These are phyloP conservation scores for Alethe castanea DNA, from an alignment of 2,113 vertebrate species.

Conservation along the genomic window DNA sequence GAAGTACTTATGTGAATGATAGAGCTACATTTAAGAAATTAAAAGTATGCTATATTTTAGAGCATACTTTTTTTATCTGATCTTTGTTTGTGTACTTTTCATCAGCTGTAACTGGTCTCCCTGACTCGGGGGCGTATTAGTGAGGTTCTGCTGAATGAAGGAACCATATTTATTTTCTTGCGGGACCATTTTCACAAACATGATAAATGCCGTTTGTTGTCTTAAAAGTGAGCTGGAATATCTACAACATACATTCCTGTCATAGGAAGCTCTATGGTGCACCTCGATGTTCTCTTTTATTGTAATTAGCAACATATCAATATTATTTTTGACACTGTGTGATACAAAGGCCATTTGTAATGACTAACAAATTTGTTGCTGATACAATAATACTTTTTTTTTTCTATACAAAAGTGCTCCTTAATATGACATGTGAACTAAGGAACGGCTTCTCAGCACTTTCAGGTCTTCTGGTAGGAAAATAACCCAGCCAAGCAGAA, in stretches of 20 bases:
- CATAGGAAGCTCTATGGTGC: conserved; percentile 29
- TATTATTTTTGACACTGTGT: conserved; percentile 62
- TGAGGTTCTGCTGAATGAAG: conserved; percentile 44
- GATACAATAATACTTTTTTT: conserved; percentile 41
- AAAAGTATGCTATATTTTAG: background rate
- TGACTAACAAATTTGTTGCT: conserved; percentile 46
- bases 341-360: conserved; percentile 47
- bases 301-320: conserved; percentile 64
- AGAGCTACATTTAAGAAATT: background rate
- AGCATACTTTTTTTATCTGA: background rate
- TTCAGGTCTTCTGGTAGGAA: conserved; percentile 32
- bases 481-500: conserved; percentile 15
- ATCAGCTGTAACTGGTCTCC: background rate
- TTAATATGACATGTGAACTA: conserved; percentile 12
- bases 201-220: conserved; percentile 55
- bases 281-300: conserved; percentile 60
- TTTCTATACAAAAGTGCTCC: conserved; percentile 58
- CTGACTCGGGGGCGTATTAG: background rate
- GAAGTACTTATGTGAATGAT: background rate
- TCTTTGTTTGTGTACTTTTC: background rate
- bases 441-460: conserved; percentile 36
- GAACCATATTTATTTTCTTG: conserved; percentile 29
- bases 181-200: conserved; percentile 45
- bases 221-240: conserved; percentile 68
- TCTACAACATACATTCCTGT: conserved; percentile 59